These are phyloP conservation scores for Stichopus chloronotus DNA, from an alignment of 35 echinoderm and acorn worm species.

Conservation along the genomic window DNA sequence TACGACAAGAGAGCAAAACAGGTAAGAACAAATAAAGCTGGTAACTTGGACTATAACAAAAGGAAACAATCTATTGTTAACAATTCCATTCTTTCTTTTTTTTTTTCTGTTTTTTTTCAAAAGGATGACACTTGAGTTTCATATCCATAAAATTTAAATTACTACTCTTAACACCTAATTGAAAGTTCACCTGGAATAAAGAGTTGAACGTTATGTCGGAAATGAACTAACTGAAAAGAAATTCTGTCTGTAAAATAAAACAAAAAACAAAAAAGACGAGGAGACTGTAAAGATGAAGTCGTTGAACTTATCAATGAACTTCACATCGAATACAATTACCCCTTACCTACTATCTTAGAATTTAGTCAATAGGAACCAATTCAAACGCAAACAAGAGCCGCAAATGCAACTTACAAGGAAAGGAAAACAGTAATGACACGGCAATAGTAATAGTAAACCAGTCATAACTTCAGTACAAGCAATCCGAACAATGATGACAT, in stretches of 20 bases:
- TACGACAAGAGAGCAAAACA: neutral
- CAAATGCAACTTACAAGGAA: no score
- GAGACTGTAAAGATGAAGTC: no score
- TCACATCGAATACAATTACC: no score
- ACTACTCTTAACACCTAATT: conserved; percentile 34
- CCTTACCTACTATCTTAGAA: no score
- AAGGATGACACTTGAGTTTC: neutral
- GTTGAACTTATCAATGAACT: no score
- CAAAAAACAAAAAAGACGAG: neutral
- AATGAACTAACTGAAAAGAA: neutral
- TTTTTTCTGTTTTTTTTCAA: neutral
- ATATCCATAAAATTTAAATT: conserved; percentile 12
- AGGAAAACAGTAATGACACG: no score
- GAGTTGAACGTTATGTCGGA: neutral
- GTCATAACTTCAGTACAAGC: no score
- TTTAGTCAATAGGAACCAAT: no score
- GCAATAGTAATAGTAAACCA: no score
- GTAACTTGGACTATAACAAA: neutral
- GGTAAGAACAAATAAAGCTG: neutral
- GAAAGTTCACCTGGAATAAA: conserved; percentile 28
- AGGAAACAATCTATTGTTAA: neutral
- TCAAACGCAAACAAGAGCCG: no score
- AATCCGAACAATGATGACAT: no score
- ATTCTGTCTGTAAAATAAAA: neutral
- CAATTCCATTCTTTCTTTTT: neutral